Percentiles rank a stretch among this genome's conserved stretches.
These are phyloP conservation scores for Catotricha subobsoleta DNA, from an alignment of 2,888 invertebrate genomes.

Conservation along the genomic window DNA sequence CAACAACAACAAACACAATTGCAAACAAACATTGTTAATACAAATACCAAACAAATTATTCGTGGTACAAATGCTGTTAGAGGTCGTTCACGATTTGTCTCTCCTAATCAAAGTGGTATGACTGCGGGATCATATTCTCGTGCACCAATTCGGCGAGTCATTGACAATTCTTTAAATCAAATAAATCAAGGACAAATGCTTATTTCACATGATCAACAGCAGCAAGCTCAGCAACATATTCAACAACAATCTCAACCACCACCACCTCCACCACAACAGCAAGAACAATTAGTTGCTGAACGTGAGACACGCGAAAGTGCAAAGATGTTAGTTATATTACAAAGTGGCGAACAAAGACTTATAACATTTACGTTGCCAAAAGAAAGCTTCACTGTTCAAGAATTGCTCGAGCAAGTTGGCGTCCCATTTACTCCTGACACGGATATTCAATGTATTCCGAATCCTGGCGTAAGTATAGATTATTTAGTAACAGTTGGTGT, in stretches of 20 bases:
- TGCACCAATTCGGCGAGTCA: too few species aligned
- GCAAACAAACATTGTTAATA: too few species aligned
- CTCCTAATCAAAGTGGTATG: too few species aligned
- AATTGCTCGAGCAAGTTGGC: conserved; percentile 57
- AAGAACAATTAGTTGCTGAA: conserved; percentile 11
- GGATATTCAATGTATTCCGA: conserved; percentile 54
- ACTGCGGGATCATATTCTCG: too few species aligned
- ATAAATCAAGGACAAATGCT: too few species aligned
- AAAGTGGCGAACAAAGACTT: conserved; percentile 60
- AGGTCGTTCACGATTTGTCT: too few species aligned
- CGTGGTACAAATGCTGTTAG: too few species aligned
- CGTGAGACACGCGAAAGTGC: conserved; percentile 38
- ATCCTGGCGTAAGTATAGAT: conserved; percentile 56
- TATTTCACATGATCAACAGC: background rate
- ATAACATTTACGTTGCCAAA: conserved; percentile 68
- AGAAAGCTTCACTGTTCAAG: conserved; percentile 65
- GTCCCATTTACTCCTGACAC: conserved; percentile 53
- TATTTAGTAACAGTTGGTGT: conserved; percentile 46
- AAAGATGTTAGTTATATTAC: conserved; percentile 60
- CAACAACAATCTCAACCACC: background rate
- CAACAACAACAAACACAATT: background rate
- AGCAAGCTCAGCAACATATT: conserved; percentile 3
- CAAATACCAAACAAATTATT: too few species aligned
- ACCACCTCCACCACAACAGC: conserved; percentile 10
- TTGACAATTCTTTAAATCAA: too few species aligned